phyloP scores from a whole-genome alignment of 2,888 invertebrate genomes.

The Podotricha telesiphe region DNA sequence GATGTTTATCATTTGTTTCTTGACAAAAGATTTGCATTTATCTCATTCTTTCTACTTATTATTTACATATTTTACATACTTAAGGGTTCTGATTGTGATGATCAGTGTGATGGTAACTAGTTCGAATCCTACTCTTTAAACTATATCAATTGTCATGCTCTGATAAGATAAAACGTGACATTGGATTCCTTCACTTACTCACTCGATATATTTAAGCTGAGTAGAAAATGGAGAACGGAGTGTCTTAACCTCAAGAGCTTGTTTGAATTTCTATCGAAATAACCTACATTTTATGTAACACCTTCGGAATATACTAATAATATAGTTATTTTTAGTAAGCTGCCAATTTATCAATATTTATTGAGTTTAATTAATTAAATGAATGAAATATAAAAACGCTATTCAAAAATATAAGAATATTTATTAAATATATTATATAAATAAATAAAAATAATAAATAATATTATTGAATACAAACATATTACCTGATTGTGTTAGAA shows the following conservation, averaged over 20 bases:
- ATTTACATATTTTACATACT: too few species aligned
- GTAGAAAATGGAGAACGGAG: too few species aligned
- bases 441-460: too few species aligned
- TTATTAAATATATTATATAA: too few species aligned
- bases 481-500: conserved; percentile 36
- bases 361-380: conserved; percentile 3
- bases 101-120: too few species aligned
- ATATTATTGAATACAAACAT: background rate
- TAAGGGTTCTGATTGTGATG: too few species aligned
- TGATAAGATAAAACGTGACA: background rate
- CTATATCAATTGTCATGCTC: background rate
- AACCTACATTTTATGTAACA: too few species aligned
- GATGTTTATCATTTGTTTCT: conserved; percentile 47
- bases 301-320: background rate
- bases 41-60: conserved; percentile 32
- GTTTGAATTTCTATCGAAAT: too few species aligned
- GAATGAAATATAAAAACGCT: background rate
- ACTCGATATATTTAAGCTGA: too few species aligned
- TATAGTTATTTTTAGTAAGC: background rate
- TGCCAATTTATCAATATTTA: background rate
- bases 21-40: conserved; percentile 42
- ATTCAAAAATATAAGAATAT: background rate
- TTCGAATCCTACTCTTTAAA: too few species aligned
- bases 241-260: too few species aligned
- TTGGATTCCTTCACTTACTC: too few species aligned